Base-by-base conservation (phyloP, 2,797 vertebrate genomes). In the Hydrocynus forskahlii region DNA sequence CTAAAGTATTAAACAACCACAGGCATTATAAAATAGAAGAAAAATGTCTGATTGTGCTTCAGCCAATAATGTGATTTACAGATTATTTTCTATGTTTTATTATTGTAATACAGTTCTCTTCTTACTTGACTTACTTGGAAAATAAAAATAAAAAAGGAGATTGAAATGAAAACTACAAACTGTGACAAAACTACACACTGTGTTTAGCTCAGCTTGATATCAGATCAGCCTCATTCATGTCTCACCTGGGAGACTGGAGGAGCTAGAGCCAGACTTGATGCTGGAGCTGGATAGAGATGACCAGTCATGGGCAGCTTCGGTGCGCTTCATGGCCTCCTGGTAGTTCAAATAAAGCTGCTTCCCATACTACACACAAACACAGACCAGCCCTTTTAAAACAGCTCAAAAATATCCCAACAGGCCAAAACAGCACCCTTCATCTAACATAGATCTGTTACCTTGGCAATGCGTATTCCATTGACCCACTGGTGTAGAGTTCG, bases 261-360 rank as follows among this genome's bases (percentile, higher is more conserved):
- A 98, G 87, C 97, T 99, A 86, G 97, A 99, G 79, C 97, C 97
- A 4, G 98, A 99, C 89, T 98, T 99, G 84, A 99, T 99, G 81
- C 97, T 98, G 84, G 97, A 98, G 77, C 96, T 97, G 60, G 98
- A 99, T 80, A 99, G 92, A 12, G 98, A 99, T 25, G 97, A 97
- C 97, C 98, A 99, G 54, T 99, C 97, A 48, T 96, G 98, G 0
- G 97, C 94, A 0, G 95, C 95, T 89, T 99, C 98, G 0, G 97
- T 96, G 81, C 96, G 96, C 89, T 96, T 97, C 94, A 97, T 19
- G 2, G 97, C 97, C 80, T 99, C 98, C 90, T 99, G 98, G 89
- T 96, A 99, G 88, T 99, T 99, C 79, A 95, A 84, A 86, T 98
- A 99, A 3, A 99, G 94, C 81, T 98, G 97, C 89, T 97, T 99